Conservation (phyloP, 1,140 invertebrate genomes). For the Hyles euphorbiae region DNA sequence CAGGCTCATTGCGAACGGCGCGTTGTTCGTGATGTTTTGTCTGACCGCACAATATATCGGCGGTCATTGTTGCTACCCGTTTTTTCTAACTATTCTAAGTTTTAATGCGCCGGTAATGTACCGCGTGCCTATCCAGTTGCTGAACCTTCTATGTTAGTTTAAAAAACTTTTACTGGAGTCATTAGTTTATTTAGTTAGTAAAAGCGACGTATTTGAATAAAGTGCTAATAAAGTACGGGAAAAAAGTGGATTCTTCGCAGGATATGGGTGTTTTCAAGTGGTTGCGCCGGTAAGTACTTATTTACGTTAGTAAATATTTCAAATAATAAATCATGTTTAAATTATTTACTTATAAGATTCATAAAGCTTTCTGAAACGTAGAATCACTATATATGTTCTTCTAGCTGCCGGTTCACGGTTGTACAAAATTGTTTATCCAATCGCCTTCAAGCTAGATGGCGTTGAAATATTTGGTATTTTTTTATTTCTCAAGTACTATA, state of each 20-base stretch:
- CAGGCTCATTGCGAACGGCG: conserved; percentile 68
- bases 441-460: no score
- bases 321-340: no score
- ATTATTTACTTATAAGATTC: no score
- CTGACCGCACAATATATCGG: conserved; percentile 72
- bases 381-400: no score
- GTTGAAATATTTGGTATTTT: no score
- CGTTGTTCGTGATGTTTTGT: conserved; percentile 72
- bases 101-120: conserved; percentile 65
- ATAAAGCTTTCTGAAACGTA: no score
- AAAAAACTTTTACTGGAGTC: conserved; percentile 11
- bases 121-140: conserved; percentile 42
- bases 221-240: conserved; percentile 12
- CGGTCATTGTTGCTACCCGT: conserved; percentile 67
- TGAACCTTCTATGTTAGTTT: conserved; percentile 40
- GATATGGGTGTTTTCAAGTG: conserved; percentile 71
- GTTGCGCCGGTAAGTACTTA: conserved; percentile 63
- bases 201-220: conserved; percentile 10
- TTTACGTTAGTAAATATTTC: no score
- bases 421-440: no score
- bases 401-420: no score
- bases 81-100: conserved; percentile 55
- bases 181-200: conserved; percentile 15
- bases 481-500: no score
- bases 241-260: conserved; percentile 57